Evolutionary conservation across 2,888 invertebrate species (phyloP).

Genomic region (Phaedon cochleariae): DNA sequence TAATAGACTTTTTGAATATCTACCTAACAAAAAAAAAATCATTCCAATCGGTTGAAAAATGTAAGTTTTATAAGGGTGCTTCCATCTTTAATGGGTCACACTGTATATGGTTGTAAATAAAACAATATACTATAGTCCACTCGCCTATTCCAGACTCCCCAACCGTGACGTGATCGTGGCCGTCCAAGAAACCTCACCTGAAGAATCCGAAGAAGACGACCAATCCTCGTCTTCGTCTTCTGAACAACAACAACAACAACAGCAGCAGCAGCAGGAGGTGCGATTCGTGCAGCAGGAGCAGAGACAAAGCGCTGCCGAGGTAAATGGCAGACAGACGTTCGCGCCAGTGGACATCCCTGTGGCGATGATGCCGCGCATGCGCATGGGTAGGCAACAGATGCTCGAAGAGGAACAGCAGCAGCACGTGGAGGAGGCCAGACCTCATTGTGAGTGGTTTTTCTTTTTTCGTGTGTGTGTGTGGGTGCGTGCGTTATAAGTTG

Average conservation of each 20-base stretch:
- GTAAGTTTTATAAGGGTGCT: too few relatives aligned
- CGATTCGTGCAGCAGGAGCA: constrained; percentile 56
- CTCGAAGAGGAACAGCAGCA: constrained; percentile 50
- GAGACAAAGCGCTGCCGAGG: constrained; percentile 56
- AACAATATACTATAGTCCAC: too few relatives aligned
- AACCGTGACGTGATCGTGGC: constrained; percentile 60
- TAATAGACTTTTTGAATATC: too few relatives aligned
- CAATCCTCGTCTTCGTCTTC: constrained; percentile 29
- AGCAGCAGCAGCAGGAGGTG: constrained; percentile 40
- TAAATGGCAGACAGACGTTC: constrained; percentile 60
- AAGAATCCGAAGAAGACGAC: constrained; percentile 31
- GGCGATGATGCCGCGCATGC: constrained; percentile 54
- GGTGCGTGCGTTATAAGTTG: too few relatives aligned
- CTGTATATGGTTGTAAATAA: too few relatives aligned
- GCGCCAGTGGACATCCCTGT: constrained; percentile 60
- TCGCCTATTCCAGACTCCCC: constrained; percentile 45
- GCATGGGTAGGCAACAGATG: constrained; percentile 56
- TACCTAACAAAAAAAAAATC: too few relatives aligned
- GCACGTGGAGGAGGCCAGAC: constrained; percentile 67
- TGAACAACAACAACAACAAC: constrained; percentile 22
- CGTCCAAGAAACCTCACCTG: constrained; percentile 51
- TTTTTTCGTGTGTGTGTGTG: background rate
- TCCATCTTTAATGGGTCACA: too few relatives aligned
- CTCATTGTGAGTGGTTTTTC: constrained; percentile 74
- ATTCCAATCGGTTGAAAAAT: too few relatives aligned